Evolutionary conservation across 2,113 vertebrate genomes (phyloP).

Genomic region (Meleagris gallopavo): DNA sequence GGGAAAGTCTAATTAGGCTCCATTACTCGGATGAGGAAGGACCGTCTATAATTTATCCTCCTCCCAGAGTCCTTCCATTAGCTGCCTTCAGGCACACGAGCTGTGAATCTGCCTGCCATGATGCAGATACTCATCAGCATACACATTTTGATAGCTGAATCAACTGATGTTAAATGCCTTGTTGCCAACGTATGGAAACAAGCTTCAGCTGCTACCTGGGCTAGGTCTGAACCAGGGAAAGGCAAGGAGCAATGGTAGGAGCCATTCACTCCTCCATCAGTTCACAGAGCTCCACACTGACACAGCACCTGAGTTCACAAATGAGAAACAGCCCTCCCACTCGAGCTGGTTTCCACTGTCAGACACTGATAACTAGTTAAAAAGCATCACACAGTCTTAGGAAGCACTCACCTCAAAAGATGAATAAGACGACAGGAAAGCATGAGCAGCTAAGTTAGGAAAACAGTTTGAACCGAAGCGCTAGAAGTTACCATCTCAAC

Average conservation of each 20-base stretch:
- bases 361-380: neutral
- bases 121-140: conserved; percentile 1
- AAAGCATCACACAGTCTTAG: neutral
- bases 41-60: conserved; percentile 24
- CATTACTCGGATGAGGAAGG: neutral
- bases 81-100: neutral
- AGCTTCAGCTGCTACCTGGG: neutral
- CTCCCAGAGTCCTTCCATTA: neutral
- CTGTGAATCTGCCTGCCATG: neutral
- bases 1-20: conserved; percentile 37
- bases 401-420: neutral
- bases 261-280: neutral
- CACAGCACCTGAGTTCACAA: neutral
- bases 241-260: neutral
- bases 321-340: neutral
- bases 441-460: neutral
- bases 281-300: neutral
- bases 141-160: neutral
- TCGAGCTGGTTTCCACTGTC: neutral
- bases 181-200: neutral
- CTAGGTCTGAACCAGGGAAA: neutral
- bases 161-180: conserved; percentile 5
- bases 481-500: neutral
- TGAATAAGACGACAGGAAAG: neutral
- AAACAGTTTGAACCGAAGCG: neutral